These are phyloP conservation scores for Physella acuta DNA, from an alignment of 1,140 invertebrate genomes.

Conservation along the genomic window DNA sequence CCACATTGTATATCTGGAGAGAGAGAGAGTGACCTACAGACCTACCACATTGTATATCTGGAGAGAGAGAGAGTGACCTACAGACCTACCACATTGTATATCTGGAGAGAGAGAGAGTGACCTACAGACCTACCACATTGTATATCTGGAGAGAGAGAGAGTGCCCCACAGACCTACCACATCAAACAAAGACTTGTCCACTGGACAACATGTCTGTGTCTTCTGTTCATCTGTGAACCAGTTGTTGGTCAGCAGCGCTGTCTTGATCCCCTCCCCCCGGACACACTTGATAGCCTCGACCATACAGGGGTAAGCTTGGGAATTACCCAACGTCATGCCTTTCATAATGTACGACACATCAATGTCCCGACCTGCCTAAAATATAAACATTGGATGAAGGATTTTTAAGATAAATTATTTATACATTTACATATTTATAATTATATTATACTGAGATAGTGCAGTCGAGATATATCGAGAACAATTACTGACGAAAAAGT, in stretches of 20 bases:
- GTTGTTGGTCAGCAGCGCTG: conserved; percentile 62
- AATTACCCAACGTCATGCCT: conserved; percentile 18
- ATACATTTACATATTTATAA: background rate
- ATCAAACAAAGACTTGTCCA: conserved; percentile 52
- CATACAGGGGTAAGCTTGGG: conserved; percentile 50
- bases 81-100: too few relatives aligned
- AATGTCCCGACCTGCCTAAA: conserved; percentile 40
- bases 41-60: too few relatives aligned
- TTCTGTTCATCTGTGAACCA: conserved; percentile 42
- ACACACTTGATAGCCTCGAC: conserved; percentile 54
- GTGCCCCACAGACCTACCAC: conserved; percentile 37
- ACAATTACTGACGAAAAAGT: too few relatives aligned
- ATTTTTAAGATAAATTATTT: background rate
- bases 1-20: too few relatives aligned
- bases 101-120: too few relatives aligned
- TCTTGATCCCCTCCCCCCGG: conserved; percentile 55
- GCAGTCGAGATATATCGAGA: too few relatives aligned
- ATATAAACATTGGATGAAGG: background rate
- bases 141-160: too few relatives aligned
- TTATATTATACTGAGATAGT: background rate
- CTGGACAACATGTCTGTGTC: conserved; percentile 36
- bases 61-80: too few relatives aligned
- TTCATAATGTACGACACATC: conserved; percentile 41
- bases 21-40: too few relatives aligned
- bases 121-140: too few relatives aligned